These are phyloP conservation scores for Nylanderia fulva DNA, from an alignment of 1,140 invertebrate genomes.

Conservation along the genomic window DNA sequence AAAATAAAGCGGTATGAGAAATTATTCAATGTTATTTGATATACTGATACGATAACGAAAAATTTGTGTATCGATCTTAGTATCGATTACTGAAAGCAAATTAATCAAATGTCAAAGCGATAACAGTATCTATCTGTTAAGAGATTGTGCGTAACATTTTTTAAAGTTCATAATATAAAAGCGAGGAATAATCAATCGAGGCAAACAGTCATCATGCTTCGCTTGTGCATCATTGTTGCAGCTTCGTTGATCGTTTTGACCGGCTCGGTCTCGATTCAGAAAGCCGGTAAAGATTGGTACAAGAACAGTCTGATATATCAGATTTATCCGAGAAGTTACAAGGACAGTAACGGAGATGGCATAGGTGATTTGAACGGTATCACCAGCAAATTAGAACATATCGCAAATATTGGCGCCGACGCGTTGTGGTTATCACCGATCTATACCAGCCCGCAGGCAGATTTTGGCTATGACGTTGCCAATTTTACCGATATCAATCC, in stretches of 20 bases:
- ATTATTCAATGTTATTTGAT: neutral
- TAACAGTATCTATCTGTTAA: neutral
- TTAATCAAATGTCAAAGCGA: neutral
- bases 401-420: slow-evolving; percentile 88
- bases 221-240: neutral
- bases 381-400: slow-evolving; percentile 87
- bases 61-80: neutral
- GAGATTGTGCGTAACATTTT: neutral
- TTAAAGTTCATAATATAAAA: slow-evolving; percentile 31
- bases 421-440: slow-evolving; percentile 89
- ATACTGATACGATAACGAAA: neutral
- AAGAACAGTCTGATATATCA: slow-evolving; percentile 91
- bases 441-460: slow-evolving; percentile 87
- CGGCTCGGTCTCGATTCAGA: neutral
- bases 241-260: slow-evolving; percentile 8
- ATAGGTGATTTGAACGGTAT: slow-evolving; percentile 91
- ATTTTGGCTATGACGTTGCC: slow-evolving; percentile 89
- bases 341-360: slow-evolving; percentile 92
- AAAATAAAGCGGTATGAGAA: neutral
- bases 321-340: slow-evolving; percentile 92
- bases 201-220: slow-evolving; percentile 84
- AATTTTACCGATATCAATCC: slow-evolving; percentile 88
- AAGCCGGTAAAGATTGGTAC: slow-evolving; percentile 88
- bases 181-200: neutral
- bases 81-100: neutral